Evolutionary conservation across 2,113 vertebrate genomes (phyloP).

Genomic region (Silurus meridionalis): DNA sequence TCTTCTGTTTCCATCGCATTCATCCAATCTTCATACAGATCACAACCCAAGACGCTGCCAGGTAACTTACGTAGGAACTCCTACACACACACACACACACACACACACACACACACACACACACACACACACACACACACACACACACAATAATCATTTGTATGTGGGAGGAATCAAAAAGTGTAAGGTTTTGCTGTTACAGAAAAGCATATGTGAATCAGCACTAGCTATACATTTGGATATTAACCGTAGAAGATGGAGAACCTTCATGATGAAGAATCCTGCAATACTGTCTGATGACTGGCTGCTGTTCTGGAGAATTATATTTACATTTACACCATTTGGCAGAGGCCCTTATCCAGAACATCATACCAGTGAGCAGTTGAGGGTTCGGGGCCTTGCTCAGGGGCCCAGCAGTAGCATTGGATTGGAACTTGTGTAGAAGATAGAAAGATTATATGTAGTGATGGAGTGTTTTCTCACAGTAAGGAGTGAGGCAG

Average conservation of each 20-base stretch:
- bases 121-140: conserved; percentile 17
- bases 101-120: conserved; percentile 10
- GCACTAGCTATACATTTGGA: too few relatives aligned
- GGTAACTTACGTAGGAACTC: conserved; percentile 82
- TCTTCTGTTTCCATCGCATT: conserved; percentile 70
- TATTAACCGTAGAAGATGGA: not conserved
- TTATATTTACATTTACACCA: too few relatives aligned
- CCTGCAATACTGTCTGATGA: too few relatives aligned
- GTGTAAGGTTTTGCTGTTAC: not conserved
- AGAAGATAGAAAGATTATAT: too few relatives aligned
- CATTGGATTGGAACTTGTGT: too few relatives aligned
- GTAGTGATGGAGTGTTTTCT: conserved; percentile 14
- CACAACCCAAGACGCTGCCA: conserved; percentile 78
- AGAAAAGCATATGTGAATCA: too few relatives aligned
- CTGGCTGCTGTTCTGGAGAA: too few relatives aligned
- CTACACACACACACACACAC: conserved; percentile 52
- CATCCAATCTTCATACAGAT: conserved; percentile 79
- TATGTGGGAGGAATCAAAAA: not conserved
- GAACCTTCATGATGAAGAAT: too few relatives aligned
- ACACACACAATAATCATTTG: not conserved
- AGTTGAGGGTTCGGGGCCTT: too few relatives aligned
- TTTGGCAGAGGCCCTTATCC: too few relatives aligned
- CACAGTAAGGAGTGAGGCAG: conserved; percentile 79
- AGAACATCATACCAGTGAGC: too few relatives aligned
- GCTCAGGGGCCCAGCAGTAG: too few relatives aligned